phyloP scores from a whole-genome alignment of 2,888 invertebrate species.

The Amaurobius ferox region DNA sequence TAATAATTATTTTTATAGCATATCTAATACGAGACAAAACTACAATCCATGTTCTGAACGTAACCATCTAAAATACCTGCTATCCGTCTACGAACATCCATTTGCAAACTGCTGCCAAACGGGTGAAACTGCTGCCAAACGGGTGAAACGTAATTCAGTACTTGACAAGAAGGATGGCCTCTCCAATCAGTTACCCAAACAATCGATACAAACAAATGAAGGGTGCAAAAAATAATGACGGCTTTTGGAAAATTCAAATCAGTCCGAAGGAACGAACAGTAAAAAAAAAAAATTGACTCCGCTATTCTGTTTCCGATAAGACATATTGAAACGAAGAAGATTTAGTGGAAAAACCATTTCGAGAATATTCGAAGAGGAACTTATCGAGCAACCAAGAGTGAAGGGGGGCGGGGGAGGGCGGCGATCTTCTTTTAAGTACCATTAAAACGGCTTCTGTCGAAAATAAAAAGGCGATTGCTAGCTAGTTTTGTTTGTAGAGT shows the following conservation, averaged over 20 bases:
- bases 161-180: neutral
- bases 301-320: slow-evolving; percentile 44
- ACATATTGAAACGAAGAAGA: slow-evolving; percentile 70
- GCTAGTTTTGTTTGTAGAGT: slow-evolving; percentile 57
- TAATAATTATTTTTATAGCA: too few species aligned
- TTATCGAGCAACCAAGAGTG: slow-evolving; percentile 47
- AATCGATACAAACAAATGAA: neutral
- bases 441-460: slow-evolving; percentile 66
- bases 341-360: slow-evolving; percentile 69
- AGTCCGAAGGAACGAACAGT: neutral
- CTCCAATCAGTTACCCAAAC: slow-evolving; percentile 14
- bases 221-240: slow-evolving; percentile 3
- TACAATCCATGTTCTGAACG: too few species aligned
- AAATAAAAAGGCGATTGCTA: slow-evolving; percentile 50
- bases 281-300: neutral
- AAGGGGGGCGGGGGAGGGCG: neutral
- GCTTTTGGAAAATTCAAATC: neutral
- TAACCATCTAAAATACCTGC: too few species aligned
- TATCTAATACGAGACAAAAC: too few species aligned
- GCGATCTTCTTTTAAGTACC: slow-evolving; percentile 68
- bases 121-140: neutral
- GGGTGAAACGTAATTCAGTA: neutral
- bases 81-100: too few species aligned
- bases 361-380: slow-evolving; percentile 55
- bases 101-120: neutral